Conservation (phyloP, 2,888 invertebrate species). For the Oithona nana region DNA sequence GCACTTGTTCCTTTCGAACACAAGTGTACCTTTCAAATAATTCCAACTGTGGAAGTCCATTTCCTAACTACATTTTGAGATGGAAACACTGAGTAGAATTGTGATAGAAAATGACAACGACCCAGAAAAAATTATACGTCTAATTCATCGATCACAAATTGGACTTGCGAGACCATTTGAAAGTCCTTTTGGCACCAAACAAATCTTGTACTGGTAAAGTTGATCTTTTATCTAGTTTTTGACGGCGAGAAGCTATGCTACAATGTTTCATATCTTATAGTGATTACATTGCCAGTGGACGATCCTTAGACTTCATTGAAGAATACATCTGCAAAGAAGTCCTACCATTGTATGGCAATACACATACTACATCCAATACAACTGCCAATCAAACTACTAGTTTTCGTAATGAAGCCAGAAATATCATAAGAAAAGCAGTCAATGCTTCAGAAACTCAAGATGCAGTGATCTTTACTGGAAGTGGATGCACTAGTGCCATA, state of each 20-base stretch:
- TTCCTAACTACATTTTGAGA: too few relatives aligned
- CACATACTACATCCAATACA: conserved; percentile 57
- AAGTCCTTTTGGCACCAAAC: conserved; percentile 26
- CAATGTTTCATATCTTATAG: too few relatives aligned
- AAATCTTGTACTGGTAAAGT: too few relatives aligned
- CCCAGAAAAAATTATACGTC: neutral
- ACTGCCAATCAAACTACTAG: conserved; percentile 70
- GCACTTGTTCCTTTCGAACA: too few relatives aligned
- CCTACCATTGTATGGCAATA: conserved; percentile 62
- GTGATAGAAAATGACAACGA: too few relatives aligned
- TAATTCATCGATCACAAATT: neutral
- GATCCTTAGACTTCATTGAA: conserved; percentile 62
- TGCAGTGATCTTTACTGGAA: conserved; percentile 50
- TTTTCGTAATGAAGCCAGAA: conserved; percentile 52
- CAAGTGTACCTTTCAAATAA: too few relatives aligned
- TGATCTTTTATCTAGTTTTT: too few relatives aligned
- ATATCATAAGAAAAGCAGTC: conserved; percentile 54
- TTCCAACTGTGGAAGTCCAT: too few relatives aligned
- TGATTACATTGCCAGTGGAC: conserved; percentile 72
- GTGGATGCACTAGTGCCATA: conserved; percentile 52
- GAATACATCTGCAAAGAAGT: conserved; percentile 60
- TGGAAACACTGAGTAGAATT: too few relatives aligned
- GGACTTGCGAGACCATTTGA: conserved; percentile 21
- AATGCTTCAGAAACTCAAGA: conserved; percentile 61
- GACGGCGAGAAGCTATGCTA: too few relatives aligned